phyloP scores from a whole-genome alignment of 2,888 invertebrate genomes.

The Colletes collaris region DNA sequence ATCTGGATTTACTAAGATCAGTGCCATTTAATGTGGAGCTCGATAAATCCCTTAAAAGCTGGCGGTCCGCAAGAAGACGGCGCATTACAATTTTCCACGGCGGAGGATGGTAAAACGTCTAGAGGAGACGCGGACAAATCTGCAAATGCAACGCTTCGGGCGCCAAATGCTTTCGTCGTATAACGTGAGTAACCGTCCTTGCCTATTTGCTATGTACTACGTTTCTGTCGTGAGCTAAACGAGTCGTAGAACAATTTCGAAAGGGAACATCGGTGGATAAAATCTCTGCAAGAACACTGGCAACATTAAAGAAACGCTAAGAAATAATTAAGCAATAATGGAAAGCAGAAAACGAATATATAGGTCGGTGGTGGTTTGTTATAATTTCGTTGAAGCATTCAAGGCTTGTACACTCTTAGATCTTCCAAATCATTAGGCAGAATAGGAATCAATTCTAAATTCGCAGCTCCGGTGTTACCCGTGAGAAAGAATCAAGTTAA shows the following conservation, averaged over 20 bases:
- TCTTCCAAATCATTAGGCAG: too few species aligned
- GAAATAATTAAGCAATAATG: too few species aligned
- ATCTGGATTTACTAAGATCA: conserved; percentile 74
- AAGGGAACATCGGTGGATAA: too few species aligned
- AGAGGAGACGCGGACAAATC: conserved; percentile 43
- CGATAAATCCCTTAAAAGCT: conserved; percentile 72
- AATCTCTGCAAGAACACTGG: too few species aligned
- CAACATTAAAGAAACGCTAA: too few species aligned
- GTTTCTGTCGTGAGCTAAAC: conserved; percentile 24
- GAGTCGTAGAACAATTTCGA: not conserved
- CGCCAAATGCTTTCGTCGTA: conserved; percentile 57
- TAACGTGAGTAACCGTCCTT: conserved; percentile 48
- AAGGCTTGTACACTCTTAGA: too few species aligned
- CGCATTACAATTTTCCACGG: conserved; percentile 61
- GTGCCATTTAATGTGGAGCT: conserved; percentile 69
- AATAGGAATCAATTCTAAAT: too few species aligned
- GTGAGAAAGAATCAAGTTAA: too few species aligned
- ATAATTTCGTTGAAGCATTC: too few species aligned
- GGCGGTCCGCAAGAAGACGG: conserved; percentile 60
- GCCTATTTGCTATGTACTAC: conserved; percentile 17
- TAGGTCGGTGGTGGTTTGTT: too few species aligned
- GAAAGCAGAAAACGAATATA: too few species aligned
- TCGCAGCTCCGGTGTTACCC: too few species aligned
- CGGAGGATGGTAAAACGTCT: conserved; percentile 35
- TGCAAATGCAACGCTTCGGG: conserved; percentile 55